phyloP scores from a whole-genome alignment of 2,888 invertebrate genomes.

The Synergus laeviventris region DNA sequence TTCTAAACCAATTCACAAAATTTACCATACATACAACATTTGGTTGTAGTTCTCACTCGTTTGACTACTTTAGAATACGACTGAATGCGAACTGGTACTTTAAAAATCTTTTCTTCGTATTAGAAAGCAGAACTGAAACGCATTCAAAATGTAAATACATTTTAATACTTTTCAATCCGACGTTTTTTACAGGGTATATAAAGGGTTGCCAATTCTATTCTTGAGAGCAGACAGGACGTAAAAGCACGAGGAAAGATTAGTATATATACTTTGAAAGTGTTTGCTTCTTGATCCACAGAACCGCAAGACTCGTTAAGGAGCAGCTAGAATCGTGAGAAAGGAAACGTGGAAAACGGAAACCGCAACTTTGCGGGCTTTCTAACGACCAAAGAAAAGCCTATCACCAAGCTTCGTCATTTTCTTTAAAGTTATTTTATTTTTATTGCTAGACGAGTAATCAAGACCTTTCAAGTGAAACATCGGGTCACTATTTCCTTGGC shows the following conservation, averaged over 20 bases:
- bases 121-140: too few relatives aligned
- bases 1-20: too few relatives aligned
- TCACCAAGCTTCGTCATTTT: constrained; percentile 4
- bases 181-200: not conserved
- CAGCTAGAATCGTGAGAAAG: constrained; percentile 12
- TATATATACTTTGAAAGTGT: not conserved
- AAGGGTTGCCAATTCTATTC: not conserved
- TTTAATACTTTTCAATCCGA: too few relatives aligned
- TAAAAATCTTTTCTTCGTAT: too few relatives aligned
- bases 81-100: too few relatives aligned
- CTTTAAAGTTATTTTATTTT: not conserved
- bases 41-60: too few relatives aligned
- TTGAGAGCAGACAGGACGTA: not conserved
- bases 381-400: not conserved
- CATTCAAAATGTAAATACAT: too few relatives aligned
- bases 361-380: constrained; percentile 12
- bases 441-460: not conserved
- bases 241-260: not conserved
- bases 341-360: constrained; percentile 22
- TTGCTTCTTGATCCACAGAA: not conserved
- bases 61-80: too few relatives aligned
- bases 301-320: constrained; percentile 10
- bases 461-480: not conserved
- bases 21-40: too few relatives aligned
- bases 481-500: not conserved